Base-by-base conservation (phyloP, 2,888 invertebrate genomes). In the Dinocampus coccinellae region DNA sequence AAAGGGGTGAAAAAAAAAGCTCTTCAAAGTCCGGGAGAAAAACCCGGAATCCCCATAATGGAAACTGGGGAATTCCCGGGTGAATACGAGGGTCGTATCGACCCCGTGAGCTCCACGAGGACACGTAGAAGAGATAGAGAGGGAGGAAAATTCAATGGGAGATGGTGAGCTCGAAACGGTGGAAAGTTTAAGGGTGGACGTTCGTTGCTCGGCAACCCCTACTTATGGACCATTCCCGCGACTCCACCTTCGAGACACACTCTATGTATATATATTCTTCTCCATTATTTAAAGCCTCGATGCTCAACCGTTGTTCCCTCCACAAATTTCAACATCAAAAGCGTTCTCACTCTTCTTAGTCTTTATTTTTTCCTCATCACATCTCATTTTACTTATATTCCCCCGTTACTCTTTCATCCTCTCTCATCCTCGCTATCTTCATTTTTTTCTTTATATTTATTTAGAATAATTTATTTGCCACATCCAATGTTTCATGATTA, bases 21-120 rank as follows among this genome's bases (percentile, higher is more conserved):
- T 13, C 36, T 26, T 26, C 3, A 24, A 13, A 55, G 55, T 10
- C 3, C 22, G 2, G 0, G 13, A 13, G 2, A 58, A 10, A 20
- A 68, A 20, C 22, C 29, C 36, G 34, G 53, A 68, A 53, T 34
- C 70, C 60, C 60, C 76, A 77, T 79, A 78, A 82, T 81, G 81
- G 79, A 84, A 85, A 85, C 84, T 83, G 82, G 83, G 84, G 83
- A 83, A 86, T 85, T 83, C 83, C 82, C 83, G 83, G 81, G 82
- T 81, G 83, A 82, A 77, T 78, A 81, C 80, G 79, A 81, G 79
- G 75, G 74, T 75, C 73, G 75, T 75, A 77, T 76, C 74, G 78
- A 76, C 72, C 76, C 70, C 70, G 68, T 70, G 66, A 52, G 73
- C 57, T 70, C 72, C 71, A 66, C 68, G 72, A 16, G 62, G 60